A percentile compares a stretch with the other conserved stretches of the same genome.
phyloP scores from a whole-genome alignment of 2,888 invertebrate genomes.

The Dorcus parallelipipedus region DNA sequence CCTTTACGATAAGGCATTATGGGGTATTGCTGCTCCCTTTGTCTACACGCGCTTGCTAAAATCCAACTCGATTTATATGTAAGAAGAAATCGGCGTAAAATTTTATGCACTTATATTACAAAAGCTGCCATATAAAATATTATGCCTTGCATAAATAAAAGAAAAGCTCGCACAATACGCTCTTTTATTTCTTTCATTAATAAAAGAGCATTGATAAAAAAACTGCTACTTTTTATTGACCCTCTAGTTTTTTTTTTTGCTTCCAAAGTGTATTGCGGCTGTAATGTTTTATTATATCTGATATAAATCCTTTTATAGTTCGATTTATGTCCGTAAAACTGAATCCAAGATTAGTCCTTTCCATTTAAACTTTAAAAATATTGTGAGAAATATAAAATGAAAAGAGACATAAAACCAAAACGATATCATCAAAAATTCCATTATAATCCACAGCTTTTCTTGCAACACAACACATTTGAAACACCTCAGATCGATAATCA shows the following conservation, averaged over 20 bases:
- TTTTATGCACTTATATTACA: constrained; percentile 38
- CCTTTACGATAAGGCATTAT: constrained; percentile 32
- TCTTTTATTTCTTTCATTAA: constrained; percentile 42
- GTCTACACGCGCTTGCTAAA: constrained; percentile 23
- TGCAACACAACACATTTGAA: neutral
- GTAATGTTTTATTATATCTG: constrained; percentile 39
- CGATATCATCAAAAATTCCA: neutral
- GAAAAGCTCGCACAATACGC: constrained; percentile 36
- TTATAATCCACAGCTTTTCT: too few species aligned
- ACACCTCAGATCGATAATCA: neutral
- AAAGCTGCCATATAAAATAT: constrained; percentile 36
- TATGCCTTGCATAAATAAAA: constrained; percentile 34
- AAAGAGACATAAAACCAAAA: neutral
- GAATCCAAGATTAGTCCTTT: constrained; percentile 26
- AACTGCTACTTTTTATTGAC: constrained; percentile 33
- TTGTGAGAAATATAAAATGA: constrained; percentile 6
- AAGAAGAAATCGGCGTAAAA: constrained; percentile 34
- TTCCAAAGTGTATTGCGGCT: constrained; percentile 39
- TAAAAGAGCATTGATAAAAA: constrained; percentile 40
- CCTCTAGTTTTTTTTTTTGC: constrained; percentile 28
- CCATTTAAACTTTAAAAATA: constrained; percentile 27
- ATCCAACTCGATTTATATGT: constrained; percentile 25
- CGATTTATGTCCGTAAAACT: constrained; percentile 33
- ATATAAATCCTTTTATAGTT: constrained; percentile 40
- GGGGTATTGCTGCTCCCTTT: constrained; percentile 24